A percentile compares a stretch with the other conserved stretches of the same genome.
Evolutionary conservation across 1,140 invertebrate species (phyloP).

Genomic region (Aphelinus atriplicis): DNA sequence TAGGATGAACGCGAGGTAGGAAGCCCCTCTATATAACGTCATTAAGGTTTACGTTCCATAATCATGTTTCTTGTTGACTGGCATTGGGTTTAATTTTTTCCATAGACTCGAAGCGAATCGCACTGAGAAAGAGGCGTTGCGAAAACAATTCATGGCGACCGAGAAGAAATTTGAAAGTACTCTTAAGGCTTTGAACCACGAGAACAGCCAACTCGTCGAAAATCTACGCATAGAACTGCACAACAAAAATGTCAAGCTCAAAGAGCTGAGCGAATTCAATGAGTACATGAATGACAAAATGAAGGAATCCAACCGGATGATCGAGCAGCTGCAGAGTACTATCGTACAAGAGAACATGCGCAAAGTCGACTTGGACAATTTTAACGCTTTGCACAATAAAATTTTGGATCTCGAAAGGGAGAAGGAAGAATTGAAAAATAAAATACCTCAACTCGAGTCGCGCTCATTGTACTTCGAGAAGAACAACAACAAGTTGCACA

Average conservation of each 20-base stretch:
- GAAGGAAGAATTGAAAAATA: constrained; percentile 1
- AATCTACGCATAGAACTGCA: neutral
- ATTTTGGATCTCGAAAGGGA: constrained; percentile 15
- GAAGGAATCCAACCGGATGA: neutral
- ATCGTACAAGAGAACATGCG: neutral
- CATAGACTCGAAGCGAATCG: neutral
- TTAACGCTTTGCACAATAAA: neutral
- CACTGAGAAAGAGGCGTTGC: neutral
- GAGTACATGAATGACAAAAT: constrained; percentile 14
- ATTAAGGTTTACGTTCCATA: neutral
- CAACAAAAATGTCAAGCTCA: neutral
- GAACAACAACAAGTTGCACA: neutral
- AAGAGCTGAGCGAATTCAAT: neutral
- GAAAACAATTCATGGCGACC: neutral
- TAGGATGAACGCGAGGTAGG: constrained; percentile 16
- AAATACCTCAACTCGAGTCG: neutral
- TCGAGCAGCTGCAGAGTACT: constrained; percentile 3
- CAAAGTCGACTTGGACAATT: constrained; percentile 9
- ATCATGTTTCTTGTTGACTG: neutral
- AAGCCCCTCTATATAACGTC: neutral
- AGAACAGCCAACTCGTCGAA: neutral
- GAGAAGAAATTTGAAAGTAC: neutral
- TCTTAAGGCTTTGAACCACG: neutral
- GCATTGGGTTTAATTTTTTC: neutral
- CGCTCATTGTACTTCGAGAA: neutral